phyloP scores from a whole-genome alignment of 2,113 vertebrate genomes.

The Cyanistes caeruleus region DNA sequence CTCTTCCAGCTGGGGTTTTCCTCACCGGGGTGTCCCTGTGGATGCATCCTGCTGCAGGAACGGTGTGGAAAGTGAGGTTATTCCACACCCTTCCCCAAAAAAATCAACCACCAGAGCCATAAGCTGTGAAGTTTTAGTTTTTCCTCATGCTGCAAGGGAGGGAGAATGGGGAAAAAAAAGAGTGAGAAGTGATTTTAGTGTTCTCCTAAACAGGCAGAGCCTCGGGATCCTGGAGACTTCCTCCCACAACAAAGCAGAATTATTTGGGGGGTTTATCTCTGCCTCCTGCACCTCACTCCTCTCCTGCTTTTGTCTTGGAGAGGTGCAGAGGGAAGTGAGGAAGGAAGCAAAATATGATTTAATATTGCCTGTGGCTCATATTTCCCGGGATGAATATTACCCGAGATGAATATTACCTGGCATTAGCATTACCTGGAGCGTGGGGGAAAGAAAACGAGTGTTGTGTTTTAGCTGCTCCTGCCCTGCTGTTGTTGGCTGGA shows the following conservation, averaged over 20 bases:
- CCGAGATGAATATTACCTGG: background rate
- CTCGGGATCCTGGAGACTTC: background rate
- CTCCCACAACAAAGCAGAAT: background rate
- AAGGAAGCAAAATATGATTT: background rate
- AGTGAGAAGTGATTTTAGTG: background rate
- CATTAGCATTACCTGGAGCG: accelerated
- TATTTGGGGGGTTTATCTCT: background rate
- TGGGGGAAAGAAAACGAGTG: background rate
- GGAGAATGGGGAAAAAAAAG: background rate
- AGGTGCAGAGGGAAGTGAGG: background rate
- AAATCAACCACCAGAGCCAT: background rate
- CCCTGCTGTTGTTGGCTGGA: background rate
- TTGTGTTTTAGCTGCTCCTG: background rate
- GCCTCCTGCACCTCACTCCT: background rate
- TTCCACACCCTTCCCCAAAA: background rate
- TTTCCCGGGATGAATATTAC: background rate
- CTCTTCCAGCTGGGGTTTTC: background rate
- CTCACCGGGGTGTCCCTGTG: background rate
- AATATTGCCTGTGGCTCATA: background rate
- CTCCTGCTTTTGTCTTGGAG: background rate
- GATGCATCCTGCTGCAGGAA: background rate
- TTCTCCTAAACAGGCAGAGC: background rate
- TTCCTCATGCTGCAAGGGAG: background rate
- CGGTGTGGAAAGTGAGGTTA: accelerated
- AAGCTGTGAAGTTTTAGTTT: background rate